Conservation (phyloP, 92 coral and sea anemone genomes). For the Desmophyllum pertusum region DNA sequence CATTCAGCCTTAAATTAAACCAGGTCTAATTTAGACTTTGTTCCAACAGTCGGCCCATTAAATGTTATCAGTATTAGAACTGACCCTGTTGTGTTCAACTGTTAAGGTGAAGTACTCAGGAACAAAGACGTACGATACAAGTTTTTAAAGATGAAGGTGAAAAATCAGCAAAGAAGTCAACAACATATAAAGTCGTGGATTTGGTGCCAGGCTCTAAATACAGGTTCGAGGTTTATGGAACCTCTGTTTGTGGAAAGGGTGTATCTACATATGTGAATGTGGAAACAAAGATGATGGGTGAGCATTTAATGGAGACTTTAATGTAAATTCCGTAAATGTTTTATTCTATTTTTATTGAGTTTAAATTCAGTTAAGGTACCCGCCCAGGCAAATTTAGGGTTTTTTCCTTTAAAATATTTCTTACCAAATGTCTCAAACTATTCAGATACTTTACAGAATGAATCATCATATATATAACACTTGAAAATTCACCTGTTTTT, state of each 20-base stretch:
- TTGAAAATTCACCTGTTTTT: too few relatives aligned
- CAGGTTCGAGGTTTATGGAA: slow-evolving; percentile 6
- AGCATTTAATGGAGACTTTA: neutral
- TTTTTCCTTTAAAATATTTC: too few relatives aligned
- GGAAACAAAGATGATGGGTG: neutral
- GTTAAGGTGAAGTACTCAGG: neutral
- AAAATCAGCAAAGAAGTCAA: neutral
- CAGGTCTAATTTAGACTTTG: too few relatives aligned
- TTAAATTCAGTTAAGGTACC: too few relatives aligned
- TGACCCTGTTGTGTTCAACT: neutral
- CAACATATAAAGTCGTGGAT: neutral
- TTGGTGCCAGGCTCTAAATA: slow-evolving; percentile 20
- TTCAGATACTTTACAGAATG: too few relatives aligned
- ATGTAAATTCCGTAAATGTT: too few relatives aligned
- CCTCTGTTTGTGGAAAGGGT: slow-evolving; percentile 7
- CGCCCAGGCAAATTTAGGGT: neutral
- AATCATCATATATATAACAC: too few relatives aligned
- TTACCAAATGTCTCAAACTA: too few relatives aligned
- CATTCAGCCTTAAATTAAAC: too few relatives aligned
- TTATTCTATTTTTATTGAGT: neutral
- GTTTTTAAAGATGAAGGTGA: neutral
- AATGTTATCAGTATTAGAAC: neutral
- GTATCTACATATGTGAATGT: neutral
- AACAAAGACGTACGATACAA: neutral
- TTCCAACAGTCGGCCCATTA: too few relatives aligned